Conservation (phyloP, 2,113 vertebrate species). For the Nycticorax nycticorax region DNA sequence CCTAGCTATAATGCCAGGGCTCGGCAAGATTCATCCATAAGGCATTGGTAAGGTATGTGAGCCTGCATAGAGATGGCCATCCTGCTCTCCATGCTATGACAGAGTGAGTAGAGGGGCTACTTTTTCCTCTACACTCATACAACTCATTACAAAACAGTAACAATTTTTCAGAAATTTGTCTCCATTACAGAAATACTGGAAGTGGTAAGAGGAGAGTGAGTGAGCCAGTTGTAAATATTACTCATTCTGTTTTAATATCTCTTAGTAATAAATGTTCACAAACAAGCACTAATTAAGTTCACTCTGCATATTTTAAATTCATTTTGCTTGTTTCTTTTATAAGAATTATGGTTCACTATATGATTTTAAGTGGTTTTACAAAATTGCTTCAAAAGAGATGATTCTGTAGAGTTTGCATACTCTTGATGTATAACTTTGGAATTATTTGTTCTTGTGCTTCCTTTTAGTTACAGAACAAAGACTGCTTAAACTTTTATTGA, state of each 20-base stretch:
- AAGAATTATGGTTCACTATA: neutral
- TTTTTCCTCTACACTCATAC: neutral
- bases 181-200: neutral
- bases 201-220: neutral
- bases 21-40: neutral
- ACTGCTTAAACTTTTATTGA: neutral
- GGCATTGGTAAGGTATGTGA: neutral
- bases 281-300: neutral
- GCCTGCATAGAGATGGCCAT: fast-evolving
- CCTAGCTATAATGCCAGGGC: neutral
- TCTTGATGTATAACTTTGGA: neutral
- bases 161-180: neutral
- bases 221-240: neutral
- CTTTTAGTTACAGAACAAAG: constrained; percentile 4
- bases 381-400: neutral
- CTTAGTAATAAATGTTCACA: neutral
- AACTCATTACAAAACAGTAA: neutral
- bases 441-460: neutral
- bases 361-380: neutral
- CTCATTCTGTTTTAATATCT: neutral
- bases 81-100: neutral
- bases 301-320: neutral
- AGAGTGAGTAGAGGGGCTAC: neutral
- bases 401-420: neutral
- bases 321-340: neutral